Percentiles rank a stretch among this genome's conserved stretches.
phyloP scores from a whole-genome alignment of 2,888 invertebrate species.

The Lithosia quadra region DNA sequence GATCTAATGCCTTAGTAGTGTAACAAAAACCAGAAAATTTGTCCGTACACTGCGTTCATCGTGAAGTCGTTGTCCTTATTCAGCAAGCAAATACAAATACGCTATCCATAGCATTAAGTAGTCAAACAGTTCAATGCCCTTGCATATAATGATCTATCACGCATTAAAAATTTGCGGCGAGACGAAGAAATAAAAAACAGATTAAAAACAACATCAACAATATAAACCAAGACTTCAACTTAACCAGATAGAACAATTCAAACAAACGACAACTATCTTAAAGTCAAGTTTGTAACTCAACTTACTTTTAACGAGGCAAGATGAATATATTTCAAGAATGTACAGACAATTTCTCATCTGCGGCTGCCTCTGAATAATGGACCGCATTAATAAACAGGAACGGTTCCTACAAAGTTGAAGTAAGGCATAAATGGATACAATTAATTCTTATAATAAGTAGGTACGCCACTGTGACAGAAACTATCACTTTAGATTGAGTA shows the following conservation, averaged over 20 bases:
- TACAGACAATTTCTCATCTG: slow-evolving; percentile 79
- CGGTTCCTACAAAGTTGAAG: slow-evolving; percentile 69
- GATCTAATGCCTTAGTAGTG: no score
- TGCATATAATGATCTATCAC: neutral
- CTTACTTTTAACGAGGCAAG: slow-evolving; percentile 75
- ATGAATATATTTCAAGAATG: slow-evolving; percentile 75
- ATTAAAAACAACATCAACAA: slow-evolving; percentile 17
- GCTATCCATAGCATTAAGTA: neutral
- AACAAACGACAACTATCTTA: slow-evolving; percentile 66
- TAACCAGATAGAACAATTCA: slow-evolving; percentile 48
- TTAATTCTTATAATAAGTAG: slow-evolving; percentile 75
- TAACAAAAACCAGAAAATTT: no score
- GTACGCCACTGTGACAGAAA: slow-evolving; percentile 64
- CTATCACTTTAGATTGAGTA: slow-evolving; percentile 72
- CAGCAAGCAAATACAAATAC: no score
- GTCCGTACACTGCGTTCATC: no score
- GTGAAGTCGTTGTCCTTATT: no score
- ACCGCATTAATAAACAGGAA: slow-evolving; percentile 82
- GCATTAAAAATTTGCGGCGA: neutral
- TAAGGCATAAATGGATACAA: slow-evolving; percentile 75
- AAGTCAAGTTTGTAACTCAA: slow-evolving; percentile 71
- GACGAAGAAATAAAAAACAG: slow-evolving; percentile 6
- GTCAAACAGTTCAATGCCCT: neutral
- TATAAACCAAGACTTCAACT: slow-evolving; percentile 22
- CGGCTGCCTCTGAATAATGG: slow-evolving; percentile 80